A percentile compares a stretch with the other conserved stretches of the same genome.
Conservation (phyloP, 2,888 invertebrate genomes). For the Drosophila quasianomalipes region DNA sequence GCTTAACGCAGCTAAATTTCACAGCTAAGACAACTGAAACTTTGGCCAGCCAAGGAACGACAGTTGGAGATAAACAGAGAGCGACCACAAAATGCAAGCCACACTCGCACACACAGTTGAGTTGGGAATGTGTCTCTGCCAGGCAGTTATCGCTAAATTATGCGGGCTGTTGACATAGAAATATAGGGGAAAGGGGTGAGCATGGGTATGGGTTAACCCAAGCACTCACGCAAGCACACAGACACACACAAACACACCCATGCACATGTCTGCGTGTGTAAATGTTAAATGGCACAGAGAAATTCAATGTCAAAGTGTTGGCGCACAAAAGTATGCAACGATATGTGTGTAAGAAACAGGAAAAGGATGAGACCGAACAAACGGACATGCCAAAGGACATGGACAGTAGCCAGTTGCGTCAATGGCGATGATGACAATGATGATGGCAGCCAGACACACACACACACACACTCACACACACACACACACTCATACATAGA, state of each 20-base stretch:
- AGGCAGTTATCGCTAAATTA: constrained; percentile 60
- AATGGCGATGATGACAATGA: constrained; percentile 66
- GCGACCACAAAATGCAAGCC: constrained; percentile 58
- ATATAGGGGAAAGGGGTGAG: constrained; percentile 3
- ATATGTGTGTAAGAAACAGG: constrained; percentile 35
- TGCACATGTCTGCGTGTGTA: constrained; percentile 3
- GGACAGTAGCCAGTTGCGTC: constrained; percentile 44
- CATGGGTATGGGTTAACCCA: constrained; percentile 16
- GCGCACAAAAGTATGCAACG: constrained; percentile 64
- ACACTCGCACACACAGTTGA: constrained; percentile 27
- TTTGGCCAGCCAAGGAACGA: constrained; percentile 5
- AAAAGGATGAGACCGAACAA: constrained; percentile 25
- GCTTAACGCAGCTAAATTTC: constrained; percentile 7
- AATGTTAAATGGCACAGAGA: constrained; percentile 67
- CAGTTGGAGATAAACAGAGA: constrained; percentile 49
- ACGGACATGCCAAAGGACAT: constrained; percentile 21
- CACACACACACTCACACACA: constrained; percentile 7
- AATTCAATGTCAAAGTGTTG: constrained; percentile 76
- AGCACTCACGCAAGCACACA: constrained; percentile 20
- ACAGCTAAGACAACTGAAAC: constrained; percentile 17
- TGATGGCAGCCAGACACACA: constrained; percentile 54
- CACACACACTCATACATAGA: constrained; percentile 2
- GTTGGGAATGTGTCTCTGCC: constrained; percentile 43
- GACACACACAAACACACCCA: constrained; percentile 12
- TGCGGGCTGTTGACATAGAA: constrained; percentile 56